A percentile compares a stretch with the other conserved stretches of the same genome.
Conservation (phyloP, 92 coral and sea anemone species). For the Epizoanthus fatuus region DNA sequence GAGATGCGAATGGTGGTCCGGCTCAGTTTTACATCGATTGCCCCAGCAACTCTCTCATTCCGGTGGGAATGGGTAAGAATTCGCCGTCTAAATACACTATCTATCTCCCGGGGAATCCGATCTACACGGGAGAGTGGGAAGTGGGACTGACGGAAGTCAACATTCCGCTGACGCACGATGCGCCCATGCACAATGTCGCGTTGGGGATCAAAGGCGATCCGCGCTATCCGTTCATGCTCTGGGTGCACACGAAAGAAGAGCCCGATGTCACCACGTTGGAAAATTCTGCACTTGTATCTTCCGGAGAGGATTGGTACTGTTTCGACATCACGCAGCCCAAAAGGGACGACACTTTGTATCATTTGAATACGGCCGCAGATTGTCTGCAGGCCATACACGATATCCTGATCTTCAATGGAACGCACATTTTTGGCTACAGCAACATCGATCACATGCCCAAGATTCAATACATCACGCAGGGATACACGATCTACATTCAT, state of each 20-base stretch:
- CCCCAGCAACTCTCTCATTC: background rate
- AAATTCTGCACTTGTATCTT: background rate
- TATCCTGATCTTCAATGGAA: no score
- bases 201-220: background rate
- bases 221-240: background rate
- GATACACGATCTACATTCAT: no score
- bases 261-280: background rate
- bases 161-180: no score
- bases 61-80: no score
- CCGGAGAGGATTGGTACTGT: background rate
- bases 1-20: no score
- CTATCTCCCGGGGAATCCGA: fast-evolving
- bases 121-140: no score
- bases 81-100: no score
- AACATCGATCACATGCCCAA: no score
- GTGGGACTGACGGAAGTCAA: no score
- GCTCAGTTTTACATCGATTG: background rate
- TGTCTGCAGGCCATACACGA: background rate
- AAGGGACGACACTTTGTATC: background rate
- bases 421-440: no score
- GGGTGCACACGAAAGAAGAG: background rate
- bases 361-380: background rate
- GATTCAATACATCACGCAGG: no score
- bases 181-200: background rate
- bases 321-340: background rate